Evolutionary conservation across 2,797 vertebrate genomes (phyloP), one percentile per base, ranked within the genome.

Genomic region (Heliangelus exortis): DNA sequence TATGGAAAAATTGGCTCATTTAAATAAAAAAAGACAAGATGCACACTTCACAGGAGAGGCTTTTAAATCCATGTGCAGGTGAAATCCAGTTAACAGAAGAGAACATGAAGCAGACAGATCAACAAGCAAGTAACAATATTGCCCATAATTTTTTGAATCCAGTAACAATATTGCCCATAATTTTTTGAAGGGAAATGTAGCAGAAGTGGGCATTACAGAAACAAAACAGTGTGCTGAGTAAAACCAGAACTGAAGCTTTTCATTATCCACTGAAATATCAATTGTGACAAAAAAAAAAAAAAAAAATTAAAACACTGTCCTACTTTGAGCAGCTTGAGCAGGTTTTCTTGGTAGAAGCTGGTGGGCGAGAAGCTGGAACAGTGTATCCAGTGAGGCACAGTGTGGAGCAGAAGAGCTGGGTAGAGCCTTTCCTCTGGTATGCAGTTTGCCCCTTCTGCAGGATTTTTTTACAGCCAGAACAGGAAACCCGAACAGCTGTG

Each of bases 401-500:
- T 69, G 99, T 99, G 93, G 99, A 99, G 97, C 99, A 99, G 98
- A 98, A 99, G 73, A 99, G 99, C 54, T 99, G 98, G 11, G 98
- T 97, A 20, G 98, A 99, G 86, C 99, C 99, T 97, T 99, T 99
- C 96, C 99, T 98, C 98, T 99, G 99, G 97, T 98, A 99, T 6
- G 99, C 99, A 1, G 99, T 99, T 97, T 99, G 99, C 41, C 99
- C 99, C 95, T 99, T 99, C 90, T 98, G 97, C 92, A 99, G 98
- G 93, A 97, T 96, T 98, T 99, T 99, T 97, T 98, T 99, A 96
- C 99, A 99, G 92, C 98, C 97, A 47, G 98, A 98, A 96, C 99
- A 99, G 94, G 98, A 98, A 95, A 99, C 99, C 91, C 98, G 97
- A 95, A 98, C 97, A 96, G 98, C 97, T 86, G 97, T 95, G 82